These are phyloP conservation scores for Adineta ricciae DNA, from an alignment of 2,888 invertebrate species.

Conservation along the genomic window DNA sequence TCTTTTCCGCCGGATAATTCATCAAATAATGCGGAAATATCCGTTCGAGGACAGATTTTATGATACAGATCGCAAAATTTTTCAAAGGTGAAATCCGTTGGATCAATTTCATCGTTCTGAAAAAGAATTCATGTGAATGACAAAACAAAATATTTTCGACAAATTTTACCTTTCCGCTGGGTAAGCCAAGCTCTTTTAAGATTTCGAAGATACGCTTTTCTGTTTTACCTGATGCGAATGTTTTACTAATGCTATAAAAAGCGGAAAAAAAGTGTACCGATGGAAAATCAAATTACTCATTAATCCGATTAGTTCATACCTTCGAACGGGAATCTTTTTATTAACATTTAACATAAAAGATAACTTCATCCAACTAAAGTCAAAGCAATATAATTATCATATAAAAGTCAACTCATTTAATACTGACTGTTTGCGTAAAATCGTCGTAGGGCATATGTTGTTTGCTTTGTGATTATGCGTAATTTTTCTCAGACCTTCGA, in stretches of 20 bases:
- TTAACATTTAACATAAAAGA: slow-evolving; percentile 82
- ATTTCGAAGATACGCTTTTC: slow-evolving; percentile 95
- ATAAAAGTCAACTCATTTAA: background rate
- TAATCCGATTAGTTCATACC: slow-evolving; percentile 37
- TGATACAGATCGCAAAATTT: slow-evolving; percentile 96
- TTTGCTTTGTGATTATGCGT: slow-evolving; percentile 91
- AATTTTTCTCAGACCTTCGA: slow-evolving; percentile 71
- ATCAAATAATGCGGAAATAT: slow-evolving; percentile 91
- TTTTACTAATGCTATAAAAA: slow-evolving; percentile 72
- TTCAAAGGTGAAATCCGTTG: slow-evolving; percentile 87
- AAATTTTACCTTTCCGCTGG: slow-evolving; percentile 63
- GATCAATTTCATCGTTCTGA: slow-evolving; percentile 88
- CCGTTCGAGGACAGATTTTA: slow-evolving; percentile 94
- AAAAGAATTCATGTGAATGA: too few species aligned
- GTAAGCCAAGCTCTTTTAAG: slow-evolving; percentile 79
- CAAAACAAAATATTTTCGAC: too few species aligned
- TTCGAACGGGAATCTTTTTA: slow-evolving; percentile 90
- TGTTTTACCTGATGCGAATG: slow-evolving; percentile 97
- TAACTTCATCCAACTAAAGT: slow-evolving; percentile 90
- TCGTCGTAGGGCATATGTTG: slow-evolving; percentile 86
- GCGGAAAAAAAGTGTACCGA: slow-evolving; percentile 37
- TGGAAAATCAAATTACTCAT: too few species aligned
- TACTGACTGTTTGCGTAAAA: slow-evolving; percentile 95
- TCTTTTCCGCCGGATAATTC: slow-evolving; percentile 82
- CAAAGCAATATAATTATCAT: background rate